phyloP scores from a whole-genome alignment of 1,140 invertebrate genomes.

The Zaprionus tsacasi region DNA sequence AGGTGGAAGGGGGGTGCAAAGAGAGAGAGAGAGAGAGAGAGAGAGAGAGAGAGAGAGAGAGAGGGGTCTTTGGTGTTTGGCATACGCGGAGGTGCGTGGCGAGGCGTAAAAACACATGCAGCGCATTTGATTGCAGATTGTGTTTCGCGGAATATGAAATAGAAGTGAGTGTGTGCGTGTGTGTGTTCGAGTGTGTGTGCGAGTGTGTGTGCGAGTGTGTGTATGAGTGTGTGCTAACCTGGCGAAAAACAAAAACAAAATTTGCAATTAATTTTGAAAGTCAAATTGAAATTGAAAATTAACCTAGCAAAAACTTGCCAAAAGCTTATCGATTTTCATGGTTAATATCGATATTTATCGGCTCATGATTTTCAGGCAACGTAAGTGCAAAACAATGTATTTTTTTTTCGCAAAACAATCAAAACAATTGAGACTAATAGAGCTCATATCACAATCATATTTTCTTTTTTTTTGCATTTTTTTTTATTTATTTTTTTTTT shows the following conservation, averaged over 20 bases:
- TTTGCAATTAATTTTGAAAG: neutral
- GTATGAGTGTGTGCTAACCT: neutral
- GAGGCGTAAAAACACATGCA: conserved; percentile 53
- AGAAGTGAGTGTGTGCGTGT: conserved; percentile 1
- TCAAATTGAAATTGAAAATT: conserved; percentile 1
- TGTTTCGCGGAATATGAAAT: conserved; percentile 26
- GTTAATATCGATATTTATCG: too few species aligned
- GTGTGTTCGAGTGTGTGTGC: neutral
- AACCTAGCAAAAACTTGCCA: neutral
- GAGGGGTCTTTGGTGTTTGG: neutral
- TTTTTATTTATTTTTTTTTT: too few species aligned
- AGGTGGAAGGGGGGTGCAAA: neutral
- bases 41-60: neutral
- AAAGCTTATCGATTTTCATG: neutral
- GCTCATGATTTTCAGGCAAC: too few species aligned
- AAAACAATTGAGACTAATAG: conserved; percentile 22
- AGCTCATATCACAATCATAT: neutral
- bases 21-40: neutral
- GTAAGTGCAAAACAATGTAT: conserved; percentile 70
- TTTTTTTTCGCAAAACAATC: conserved; percentile 30
- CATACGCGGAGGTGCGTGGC: conserved; percentile 47
- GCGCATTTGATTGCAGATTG: conserved; percentile 54
- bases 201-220: neutral
- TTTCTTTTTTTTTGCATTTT: neutral
- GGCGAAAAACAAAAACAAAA: neutral